Base-by-base conservation (phyloP, 1,140 invertebrate species). In the Cydia fagiglandana region DNA sequence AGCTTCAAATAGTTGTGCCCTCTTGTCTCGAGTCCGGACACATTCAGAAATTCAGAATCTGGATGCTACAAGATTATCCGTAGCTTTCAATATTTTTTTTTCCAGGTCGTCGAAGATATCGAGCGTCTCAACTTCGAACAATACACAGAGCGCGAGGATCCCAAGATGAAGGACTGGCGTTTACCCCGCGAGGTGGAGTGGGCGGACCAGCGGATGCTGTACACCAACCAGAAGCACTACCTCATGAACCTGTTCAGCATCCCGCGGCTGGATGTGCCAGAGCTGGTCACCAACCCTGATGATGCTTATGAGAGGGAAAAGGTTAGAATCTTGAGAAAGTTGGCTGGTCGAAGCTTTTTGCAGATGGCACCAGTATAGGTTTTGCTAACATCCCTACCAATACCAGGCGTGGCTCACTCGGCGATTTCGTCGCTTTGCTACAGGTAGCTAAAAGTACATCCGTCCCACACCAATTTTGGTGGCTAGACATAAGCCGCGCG, bases 111-210 rank as follows among this genome's bases (percentile, higher is more conserved):
- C 1, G 96, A 98, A 87, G 97, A 98, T 93, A 96, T 98, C 74
- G 97, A 98, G 88, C 89, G 95, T 68, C 93, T 98, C n/a, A 93
- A 97, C 88, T 96, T 97, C 83, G 95, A 96, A 17, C 82, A 88
- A 75, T 95, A 93, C 80, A 86, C 83, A 0, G 91, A 94, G 70
- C 91, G 94, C 34, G 88, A 94, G 47, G 94, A 94, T 75, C 86
- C 94, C 66, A 97, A 97, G 86, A 91, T 96, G 89, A 88, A 93
- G 73, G 97, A 98, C 89, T 98, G 97, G 97, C 89, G 94, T n/a
- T 92, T 96, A 6, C 79, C 81, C 0, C 90, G 94, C 10, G 95
- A 96, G 79, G 88, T 94, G 79, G 94, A 95, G 45, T 96, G 94
- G 94, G 93, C 92, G 20, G 93, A 95, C 70, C 84, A 91, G 45